These are phyloP conservation scores for Helogale parvula DNA, from an alignment of 2,113 vertebrate species.

Conservation along the genomic window DNA sequence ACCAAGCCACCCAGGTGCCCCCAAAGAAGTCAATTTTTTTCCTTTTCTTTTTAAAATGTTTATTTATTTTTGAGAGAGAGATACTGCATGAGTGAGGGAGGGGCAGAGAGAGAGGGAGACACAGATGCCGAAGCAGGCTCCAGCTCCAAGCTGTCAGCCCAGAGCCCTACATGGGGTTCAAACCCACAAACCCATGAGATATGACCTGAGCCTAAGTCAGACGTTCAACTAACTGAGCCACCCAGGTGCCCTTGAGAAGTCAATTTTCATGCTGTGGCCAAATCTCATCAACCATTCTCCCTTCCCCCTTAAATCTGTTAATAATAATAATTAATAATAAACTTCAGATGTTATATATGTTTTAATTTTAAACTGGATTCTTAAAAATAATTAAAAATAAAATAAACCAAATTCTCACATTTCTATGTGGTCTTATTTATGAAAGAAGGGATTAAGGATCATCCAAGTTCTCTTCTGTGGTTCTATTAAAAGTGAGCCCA, in stretches of 20 bases:
- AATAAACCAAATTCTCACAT: not conserved
- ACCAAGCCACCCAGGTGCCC: too few relatives aligned
- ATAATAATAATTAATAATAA: slow-evolving; percentile 4
- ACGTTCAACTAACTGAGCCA: too few relatives aligned
- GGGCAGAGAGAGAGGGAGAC: too few relatives aligned
- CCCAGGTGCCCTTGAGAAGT: not conserved
- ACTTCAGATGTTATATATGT: not conserved
- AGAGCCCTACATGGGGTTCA: too few relatives aligned
- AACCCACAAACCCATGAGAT: too few relatives aligned
- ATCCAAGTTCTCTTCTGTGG: not conserved
- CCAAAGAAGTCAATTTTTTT: too few relatives aligned
- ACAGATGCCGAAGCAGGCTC: too few relatives aligned
- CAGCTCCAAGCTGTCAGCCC: too few relatives aligned
- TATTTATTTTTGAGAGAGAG: too few relatives aligned
- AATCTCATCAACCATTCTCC: not conserved
- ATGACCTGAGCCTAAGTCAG: too few relatives aligned
- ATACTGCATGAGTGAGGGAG: too few relatives aligned
- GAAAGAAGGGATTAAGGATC: not conserved
- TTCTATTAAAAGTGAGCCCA: not conserved
- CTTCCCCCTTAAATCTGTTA: not conserved
- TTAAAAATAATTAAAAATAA: not conserved
- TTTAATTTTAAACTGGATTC: not conserved
- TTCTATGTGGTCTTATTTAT: not conserved
- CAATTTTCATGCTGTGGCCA: not conserved
- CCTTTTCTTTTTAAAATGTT: too few relatives aligned